These are phyloP conservation scores for Rotaria magnacalcarata DNA, from an alignment of 2,888 invertebrate genomes.

Conservation along the genomic window DNA sequence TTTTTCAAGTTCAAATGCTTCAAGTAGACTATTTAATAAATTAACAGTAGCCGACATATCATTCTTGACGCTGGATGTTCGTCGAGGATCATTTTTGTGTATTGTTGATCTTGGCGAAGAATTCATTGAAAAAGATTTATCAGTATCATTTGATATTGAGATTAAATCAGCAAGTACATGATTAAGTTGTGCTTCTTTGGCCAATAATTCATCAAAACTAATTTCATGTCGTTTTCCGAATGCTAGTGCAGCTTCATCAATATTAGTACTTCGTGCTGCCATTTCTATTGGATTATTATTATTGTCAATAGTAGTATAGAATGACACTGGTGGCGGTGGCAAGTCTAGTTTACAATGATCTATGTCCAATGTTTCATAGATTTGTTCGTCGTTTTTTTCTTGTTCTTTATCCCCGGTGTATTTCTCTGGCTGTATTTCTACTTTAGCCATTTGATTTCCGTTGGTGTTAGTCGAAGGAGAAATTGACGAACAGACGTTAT, in stretches of 20 bases:
- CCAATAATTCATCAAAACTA: not conserved
- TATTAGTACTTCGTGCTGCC: constrained; percentile 16
- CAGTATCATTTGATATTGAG: not conserved
- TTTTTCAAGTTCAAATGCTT: not conserved
- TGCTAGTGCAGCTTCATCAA: not conserved
- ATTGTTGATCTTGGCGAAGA: not conserved
- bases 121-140: not conserved
- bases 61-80: not conserved
- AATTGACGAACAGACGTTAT: constrained; percentile 8
- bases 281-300: not conserved
- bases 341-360: not conserved
- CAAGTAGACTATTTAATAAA: constrained; percentile 11
- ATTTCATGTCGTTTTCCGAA: not conserved
- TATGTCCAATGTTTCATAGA: not conserved
- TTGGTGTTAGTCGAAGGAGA: not conserved
- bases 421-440: not conserved
- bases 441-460: not conserved
- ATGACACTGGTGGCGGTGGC: not conserved
- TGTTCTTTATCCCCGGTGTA: not conserved
- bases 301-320: not conserved
- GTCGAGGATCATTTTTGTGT: not conserved
- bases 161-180: not conserved
- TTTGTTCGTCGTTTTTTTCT: not conserved
- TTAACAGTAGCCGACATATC: not conserved
- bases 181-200: not conserved